Evolutionary conservation across 1,140 invertebrate species (phyloP).

Genomic region (Magallana gigas): DNA sequence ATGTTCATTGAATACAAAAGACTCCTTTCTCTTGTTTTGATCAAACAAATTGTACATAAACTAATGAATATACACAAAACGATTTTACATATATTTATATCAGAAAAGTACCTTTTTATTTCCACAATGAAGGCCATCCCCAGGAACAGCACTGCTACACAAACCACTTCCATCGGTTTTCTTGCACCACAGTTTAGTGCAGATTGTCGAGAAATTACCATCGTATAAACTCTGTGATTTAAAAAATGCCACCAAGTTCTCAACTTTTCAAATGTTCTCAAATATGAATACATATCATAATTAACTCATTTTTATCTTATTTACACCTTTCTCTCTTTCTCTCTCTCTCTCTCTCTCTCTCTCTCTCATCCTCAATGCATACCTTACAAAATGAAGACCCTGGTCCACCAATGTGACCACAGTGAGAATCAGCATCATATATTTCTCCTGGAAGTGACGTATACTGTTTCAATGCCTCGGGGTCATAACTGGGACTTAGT

Average conservation of each 20-base stretch:
- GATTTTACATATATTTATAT: no score
- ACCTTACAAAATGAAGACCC: slow-evolving; percentile 25
- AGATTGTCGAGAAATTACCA: not conserved
- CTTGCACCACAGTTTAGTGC: not conserved
- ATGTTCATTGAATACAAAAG: no score
- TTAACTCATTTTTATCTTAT: no score
- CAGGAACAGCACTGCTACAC: not conserved
- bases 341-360: no score
- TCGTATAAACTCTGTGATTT: not conserved
- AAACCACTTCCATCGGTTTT: not conserved
- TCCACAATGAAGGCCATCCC: not conserved
- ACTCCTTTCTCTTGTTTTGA: no score
- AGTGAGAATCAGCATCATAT: not conserved
- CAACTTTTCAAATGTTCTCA: no score
- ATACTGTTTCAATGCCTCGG: not conserved
- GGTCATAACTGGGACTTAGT: not conserved
- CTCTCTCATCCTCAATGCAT: not conserved
- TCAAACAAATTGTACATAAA: no score
- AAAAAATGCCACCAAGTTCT: no score
- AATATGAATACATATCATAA: no score
- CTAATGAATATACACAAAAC: no score
- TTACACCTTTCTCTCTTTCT: no score
- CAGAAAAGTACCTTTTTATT: slow-evolving; percentile 6
- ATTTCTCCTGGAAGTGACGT: slow-evolving; percentile 4
- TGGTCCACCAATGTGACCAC: not conserved